Base-by-base conservation (phyloP, 2,888 invertebrate species). In the Drosophila fungiperda region DNA sequence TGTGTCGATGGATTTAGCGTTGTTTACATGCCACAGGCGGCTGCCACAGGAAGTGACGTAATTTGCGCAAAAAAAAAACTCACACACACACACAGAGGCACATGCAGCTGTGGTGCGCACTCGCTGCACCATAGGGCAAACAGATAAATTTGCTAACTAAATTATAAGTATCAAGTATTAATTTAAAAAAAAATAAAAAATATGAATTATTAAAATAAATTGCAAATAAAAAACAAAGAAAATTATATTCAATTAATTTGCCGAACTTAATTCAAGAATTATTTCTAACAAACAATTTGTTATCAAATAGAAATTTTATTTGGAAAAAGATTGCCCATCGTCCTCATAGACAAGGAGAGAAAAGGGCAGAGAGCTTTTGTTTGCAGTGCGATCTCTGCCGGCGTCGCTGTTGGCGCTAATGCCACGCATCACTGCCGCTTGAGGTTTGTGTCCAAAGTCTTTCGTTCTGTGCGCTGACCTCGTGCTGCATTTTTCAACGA, bases 371-470 rank as follows among this genome's bases (percentile, higher is more conserved):
- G 15, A 15, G 32, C 42, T 32, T 42, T 32, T 36, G 42, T 8
- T 45, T 42, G 57, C 57, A 20, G 20, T 57, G 20, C n/a, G 2
- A 4, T 40, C 42, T 32, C 42, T 32, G 57, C 32, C 42, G 20
- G 17, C 57, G 32, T 17, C 42, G 57, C 42, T 20, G 32, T 32
- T 32, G 32, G 57, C 57, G 57, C 57, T 15, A 3, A 32, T 32
- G 57, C 57, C 73, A 87, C 70, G 87, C 84, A 78, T 68, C 80
- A 74, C 69, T 80, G 84, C 62, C 61, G 29, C 20, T 48, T 15
- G 64, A 82, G 76, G 84, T 85, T 87, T 75, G 84, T 84, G 84
- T 72, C 72, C 80, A 84, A 87, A 85, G 87, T 85, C 87, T 87
- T 85, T 87, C 76, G 82, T 83, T 84, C 73, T 77, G 38, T 63